A percentile compares a stretch with the other conserved stretches of the same genome.
These are phyloP conservation scores for Tupiocoris notatus DNA, from an alignment of 2,888 invertebrate genomes.

Conservation along the genomic window DNA sequence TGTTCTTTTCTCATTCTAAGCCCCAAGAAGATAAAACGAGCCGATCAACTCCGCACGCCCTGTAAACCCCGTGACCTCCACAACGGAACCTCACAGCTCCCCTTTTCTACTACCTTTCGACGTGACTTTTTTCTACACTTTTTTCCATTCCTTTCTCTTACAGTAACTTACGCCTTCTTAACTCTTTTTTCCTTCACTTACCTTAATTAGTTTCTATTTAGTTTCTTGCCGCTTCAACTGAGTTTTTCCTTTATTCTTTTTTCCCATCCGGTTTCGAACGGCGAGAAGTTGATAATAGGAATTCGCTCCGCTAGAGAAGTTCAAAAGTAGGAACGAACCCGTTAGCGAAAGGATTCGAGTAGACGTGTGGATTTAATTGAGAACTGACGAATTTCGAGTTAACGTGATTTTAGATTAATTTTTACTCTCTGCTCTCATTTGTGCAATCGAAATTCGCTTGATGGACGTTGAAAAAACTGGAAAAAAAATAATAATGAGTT, in stretches of 20 bases:
- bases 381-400: no score
- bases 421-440: no score
- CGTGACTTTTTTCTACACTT: slow-evolving; percentile 4
- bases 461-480: no score
- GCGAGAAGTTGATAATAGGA: neutral
- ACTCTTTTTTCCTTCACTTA: slow-evolving; percentile 36
- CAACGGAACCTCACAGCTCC: no score
- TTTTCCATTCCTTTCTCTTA: neutral
- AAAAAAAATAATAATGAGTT: no score
- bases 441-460: no score
- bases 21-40: slow-evolving; percentile 34
- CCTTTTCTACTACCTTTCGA: neutral
- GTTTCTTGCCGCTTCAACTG: slow-evolving; percentile 11
- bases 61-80: neutral
- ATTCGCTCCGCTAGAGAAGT: no score
- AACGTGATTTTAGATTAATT: no score
- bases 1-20: slow-evolving; percentile 40
- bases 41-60: slow-evolving; percentile 22
- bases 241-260: neutral
- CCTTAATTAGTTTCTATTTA: slow-evolving; percentile 39
- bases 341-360: no score
- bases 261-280: no score
- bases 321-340: no score
- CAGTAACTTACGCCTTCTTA: slow-evolving; percentile 28
- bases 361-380: no score